These are phyloP conservation scores for Enteromius anoplus DNA, from an alignment of 2,797 vertebrate genomes.

Conservation along the genomic window DNA sequence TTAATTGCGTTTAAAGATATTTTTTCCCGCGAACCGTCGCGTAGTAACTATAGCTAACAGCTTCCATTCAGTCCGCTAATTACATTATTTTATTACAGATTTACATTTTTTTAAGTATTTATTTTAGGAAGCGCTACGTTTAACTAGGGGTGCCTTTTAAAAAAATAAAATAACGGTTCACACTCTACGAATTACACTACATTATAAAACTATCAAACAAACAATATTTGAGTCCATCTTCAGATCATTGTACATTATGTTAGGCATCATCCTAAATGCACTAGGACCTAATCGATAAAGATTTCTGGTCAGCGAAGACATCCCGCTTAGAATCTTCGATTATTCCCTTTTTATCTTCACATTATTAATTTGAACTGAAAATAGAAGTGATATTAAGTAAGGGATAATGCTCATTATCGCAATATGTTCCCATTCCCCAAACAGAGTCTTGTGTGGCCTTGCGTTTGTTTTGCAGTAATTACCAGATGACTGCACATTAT, in stretches of 20 bases:
- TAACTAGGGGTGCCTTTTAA: not conserved
- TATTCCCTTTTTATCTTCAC: not conserved
- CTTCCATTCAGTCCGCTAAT: no score
- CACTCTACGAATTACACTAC: not conserved
- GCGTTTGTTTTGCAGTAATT: not conserved
- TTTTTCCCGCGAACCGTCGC: no score
- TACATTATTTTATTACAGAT: not conserved
- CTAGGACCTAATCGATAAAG: not conserved
- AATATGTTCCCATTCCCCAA: not conserved
- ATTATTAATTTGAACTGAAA: not conserved
- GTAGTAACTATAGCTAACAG: no score
- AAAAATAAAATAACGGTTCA: not conserved
- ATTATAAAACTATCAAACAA: not conserved
- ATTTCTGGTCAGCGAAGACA: not conserved
- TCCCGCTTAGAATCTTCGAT: not conserved
- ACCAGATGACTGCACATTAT: conserved; percentile 5
- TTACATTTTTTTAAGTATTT: not conserved
- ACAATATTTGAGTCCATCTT: not conserved
- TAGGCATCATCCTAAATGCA: conserved; percentile 4
- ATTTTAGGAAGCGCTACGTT: not conserved
- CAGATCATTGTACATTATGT: not conserved
- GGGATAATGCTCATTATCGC: not conserved
- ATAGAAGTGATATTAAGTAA: not conserved
- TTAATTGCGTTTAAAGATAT: not conserved
- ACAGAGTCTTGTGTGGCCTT: not conserved